phyloP scores from a whole-genome alignment of 1,140 invertebrate species.

The Sycophaga agraensis region DNA sequence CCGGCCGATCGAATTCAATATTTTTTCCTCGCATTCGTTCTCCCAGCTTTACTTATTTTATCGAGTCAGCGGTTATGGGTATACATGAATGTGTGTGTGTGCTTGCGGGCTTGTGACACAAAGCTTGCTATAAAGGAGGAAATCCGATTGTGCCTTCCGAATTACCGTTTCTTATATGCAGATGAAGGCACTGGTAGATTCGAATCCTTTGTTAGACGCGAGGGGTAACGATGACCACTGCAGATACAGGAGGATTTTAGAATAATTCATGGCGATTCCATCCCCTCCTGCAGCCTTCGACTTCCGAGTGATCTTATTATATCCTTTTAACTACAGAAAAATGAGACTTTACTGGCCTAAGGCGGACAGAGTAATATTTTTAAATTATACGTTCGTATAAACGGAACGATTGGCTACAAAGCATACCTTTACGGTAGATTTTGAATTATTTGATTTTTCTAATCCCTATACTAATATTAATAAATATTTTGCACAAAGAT shows the following conservation, averaged over 20 bases:
- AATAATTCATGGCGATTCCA: slow-evolving; percentile 23
- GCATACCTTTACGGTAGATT: no score
- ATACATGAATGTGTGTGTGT: no score
- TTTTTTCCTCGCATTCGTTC: neutral
- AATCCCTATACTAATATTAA: no score
- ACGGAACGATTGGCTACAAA: no score
- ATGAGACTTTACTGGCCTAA: no score
- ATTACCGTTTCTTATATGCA: slow-evolving; percentile 27
- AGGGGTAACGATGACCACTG: neutral
- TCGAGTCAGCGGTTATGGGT: neutral
- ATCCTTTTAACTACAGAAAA: no score
- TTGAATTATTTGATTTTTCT: no score
- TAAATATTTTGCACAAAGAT: no score
- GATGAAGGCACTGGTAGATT: slow-evolving; percentile 14
- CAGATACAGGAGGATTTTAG: slow-evolving; percentile 7
- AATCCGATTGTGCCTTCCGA: slow-evolving; percentile 24
- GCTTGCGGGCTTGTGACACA: neutral
- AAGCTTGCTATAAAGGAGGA: neutral
- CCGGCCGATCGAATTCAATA: slow-evolving; percentile 1
- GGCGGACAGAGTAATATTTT: no score
- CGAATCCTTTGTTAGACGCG: slow-evolving; percentile 16
- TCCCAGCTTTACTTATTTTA: neutral
- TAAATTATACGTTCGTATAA: no score
- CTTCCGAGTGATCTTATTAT: no score
- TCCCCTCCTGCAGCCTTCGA: neutral